phyloP scores from a whole-genome alignment of 2,888 invertebrate species.

The Poecilus cupreus region DNA sequence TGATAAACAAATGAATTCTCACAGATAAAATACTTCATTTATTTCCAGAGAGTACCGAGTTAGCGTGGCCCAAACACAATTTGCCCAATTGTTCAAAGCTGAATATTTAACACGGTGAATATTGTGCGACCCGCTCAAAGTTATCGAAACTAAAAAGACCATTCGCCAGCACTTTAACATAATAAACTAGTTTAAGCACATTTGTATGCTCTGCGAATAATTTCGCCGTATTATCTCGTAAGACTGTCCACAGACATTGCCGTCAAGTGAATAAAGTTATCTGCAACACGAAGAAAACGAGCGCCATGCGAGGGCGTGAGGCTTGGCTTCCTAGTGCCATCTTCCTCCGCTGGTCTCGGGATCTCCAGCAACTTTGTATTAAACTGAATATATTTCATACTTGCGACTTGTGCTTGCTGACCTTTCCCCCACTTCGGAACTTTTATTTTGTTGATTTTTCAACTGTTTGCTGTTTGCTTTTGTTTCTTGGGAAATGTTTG shows the following conservation, averaged over 20 bases:
- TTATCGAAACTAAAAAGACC: slow-evolving; percentile 37
- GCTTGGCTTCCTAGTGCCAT: too few species aligned
- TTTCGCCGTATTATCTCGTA: slow-evolving; percentile 47
- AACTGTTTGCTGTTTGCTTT: not conserved
- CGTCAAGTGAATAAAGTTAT: slow-evolving; percentile 45
- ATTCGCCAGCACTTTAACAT: slow-evolving; percentile 32
- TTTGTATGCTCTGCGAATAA: slow-evolving; percentile 47
- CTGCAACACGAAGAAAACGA: slow-evolving; percentile 33
- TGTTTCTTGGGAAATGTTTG: slow-evolving; percentile 14
- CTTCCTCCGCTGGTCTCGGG: not conserved
- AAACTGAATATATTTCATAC: slow-evolving; percentile 46
- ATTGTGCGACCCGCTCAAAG: slow-evolving; percentile 1
- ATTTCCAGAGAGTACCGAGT: slow-evolving; percentile 1
- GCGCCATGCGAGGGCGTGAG: too few species aligned
- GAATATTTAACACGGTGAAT: slow-evolving; percentile 30
- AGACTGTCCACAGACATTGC: slow-evolving; percentile 40
- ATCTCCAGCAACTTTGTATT: not conserved
- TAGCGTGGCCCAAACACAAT: slow-evolving; percentile 15
- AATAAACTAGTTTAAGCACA: slow-evolving; percentile 49
- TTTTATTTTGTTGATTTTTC: slow-evolving; percentile 16
- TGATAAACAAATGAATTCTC: not conserved
- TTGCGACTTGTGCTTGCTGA: slow-evolving; percentile 18
- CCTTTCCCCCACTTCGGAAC: not conserved
- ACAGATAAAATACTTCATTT: slow-evolving; percentile 1
- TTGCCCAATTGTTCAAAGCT: slow-evolving; percentile 10